Evolutionary conservation across 2,888 invertebrate genomes (phyloP).

Genomic region (Latheticus oryzae): DNA sequence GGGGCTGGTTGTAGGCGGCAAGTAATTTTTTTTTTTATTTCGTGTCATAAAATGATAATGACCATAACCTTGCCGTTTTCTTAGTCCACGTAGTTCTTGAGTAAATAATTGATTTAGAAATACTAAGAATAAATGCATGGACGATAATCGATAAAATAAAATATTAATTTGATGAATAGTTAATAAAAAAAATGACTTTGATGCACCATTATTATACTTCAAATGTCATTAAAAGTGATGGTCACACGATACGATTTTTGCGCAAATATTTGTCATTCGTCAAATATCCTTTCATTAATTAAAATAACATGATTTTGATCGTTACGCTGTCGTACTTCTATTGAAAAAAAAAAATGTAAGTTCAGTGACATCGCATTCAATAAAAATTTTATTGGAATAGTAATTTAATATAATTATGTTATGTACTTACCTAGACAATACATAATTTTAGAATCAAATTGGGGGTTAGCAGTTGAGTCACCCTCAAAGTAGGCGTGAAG

Average conservation of each 20-base stretch:
- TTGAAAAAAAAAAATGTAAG: conserved; percentile 27
- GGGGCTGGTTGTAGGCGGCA: neutral
- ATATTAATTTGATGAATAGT: conserved; percentile 18
- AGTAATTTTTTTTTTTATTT: neutral
- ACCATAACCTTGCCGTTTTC: neutral
- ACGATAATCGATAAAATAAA: conserved; percentile 18
- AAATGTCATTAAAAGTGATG: conserved; percentile 1
- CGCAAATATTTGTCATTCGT: neutral
- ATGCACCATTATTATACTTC: neutral
- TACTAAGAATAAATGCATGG: neutral
- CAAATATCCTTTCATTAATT: conserved; percentile 4
- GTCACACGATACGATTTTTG: neutral
- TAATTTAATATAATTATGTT: neutral
- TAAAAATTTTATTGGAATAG: conserved; percentile 1
- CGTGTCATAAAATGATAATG: neutral
- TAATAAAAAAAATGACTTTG: neutral
- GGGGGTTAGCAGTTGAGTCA: neutral
- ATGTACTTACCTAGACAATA: conserved; percentile 16
- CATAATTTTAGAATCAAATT: conserved; percentile 8
- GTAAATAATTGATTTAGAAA: conserved; percentile 1
- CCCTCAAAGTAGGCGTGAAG: neutral
- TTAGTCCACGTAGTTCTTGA: neutral
- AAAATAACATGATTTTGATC: conserved; percentile 13
- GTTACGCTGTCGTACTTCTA: conserved; percentile 8
- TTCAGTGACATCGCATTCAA: conserved; percentile 24